Conservation (phyloP, 1,140 invertebrate genomes). For the Caenorhabditis latens region DNA sequence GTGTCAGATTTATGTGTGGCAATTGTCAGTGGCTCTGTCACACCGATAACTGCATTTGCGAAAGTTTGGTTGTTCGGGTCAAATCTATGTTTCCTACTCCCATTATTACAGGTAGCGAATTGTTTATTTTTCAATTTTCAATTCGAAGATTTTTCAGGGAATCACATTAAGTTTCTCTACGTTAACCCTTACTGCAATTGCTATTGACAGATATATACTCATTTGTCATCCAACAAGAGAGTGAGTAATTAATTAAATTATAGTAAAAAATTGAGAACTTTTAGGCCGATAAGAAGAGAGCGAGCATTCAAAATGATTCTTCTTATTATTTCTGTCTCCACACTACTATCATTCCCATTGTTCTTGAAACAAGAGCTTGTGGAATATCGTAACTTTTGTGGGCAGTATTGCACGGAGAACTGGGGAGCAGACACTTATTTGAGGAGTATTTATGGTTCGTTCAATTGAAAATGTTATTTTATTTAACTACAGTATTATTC, state of each 20-base stretch:
- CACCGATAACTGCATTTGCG: slow-evolving; percentile 67
- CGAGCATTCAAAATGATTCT: slow-evolving; percentile 65
- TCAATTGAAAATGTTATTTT: background rate
- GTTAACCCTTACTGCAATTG: slow-evolving; percentile 94
- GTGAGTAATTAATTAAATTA: slow-evolving; percentile 17
- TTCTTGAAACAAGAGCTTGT: slow-evolving; percentile 65
- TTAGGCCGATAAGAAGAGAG: slow-evolving; percentile 65
- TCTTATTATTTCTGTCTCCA: slow-evolving; percentile 60
- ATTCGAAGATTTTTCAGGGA: slow-evolving; percentile 60
- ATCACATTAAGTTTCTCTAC: slow-evolving; percentile 82
- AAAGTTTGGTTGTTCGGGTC: slow-evolving; percentile 89
- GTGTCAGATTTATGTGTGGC: slow-evolving; percentile 67
- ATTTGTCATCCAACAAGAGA: slow-evolving; percentile 67
- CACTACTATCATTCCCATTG: slow-evolving; percentile 62
- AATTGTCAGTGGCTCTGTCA: slow-evolving; percentile 67
- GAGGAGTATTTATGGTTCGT: slow-evolving; percentile 64
- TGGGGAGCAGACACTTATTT: slow-evolving; percentile 62
- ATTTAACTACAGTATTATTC: background rate
- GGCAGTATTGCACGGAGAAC: slow-evolving; percentile 65
- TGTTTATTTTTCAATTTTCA: slow-evolving; percentile 57
- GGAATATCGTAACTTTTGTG: slow-evolving; percentile 65
- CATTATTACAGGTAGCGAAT: slow-evolving; percentile 84
- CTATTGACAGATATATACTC: slow-evolving; percentile 86
- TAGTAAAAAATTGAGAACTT: background rate
- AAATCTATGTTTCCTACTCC: slow-evolving; percentile 89